Conservation (phyloP, 2,888 invertebrate genomes). For the Enoplolaimus lenunculus region DNA sequence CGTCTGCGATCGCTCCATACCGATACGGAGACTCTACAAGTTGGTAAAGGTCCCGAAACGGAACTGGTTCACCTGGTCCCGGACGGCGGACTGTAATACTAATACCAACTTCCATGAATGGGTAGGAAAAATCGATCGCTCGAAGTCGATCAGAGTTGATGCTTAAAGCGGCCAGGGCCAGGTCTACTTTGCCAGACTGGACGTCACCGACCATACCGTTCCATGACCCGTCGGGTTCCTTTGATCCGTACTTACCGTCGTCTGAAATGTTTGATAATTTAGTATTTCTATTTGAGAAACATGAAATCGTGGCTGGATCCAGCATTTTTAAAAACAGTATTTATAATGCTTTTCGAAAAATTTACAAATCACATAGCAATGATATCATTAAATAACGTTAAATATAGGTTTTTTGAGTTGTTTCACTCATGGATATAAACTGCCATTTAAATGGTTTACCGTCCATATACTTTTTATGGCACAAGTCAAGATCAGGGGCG, state of each 20-base stretch:
- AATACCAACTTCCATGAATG: not conserved
- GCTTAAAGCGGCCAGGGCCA: not conserved
- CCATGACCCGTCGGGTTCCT: not conserved
- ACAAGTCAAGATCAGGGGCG: too few relatives aligned
- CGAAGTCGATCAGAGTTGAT: conserved; percentile 5
- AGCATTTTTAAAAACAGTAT: too few relatives aligned
- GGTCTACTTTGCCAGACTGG: not conserved
- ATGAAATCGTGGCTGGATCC: too few relatives aligned
- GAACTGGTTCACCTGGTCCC: not conserved
- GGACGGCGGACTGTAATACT: not conserved
- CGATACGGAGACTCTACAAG: not conserved
- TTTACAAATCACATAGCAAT: too few relatives aligned
- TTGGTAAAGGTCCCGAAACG: not conserved
- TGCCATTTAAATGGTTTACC: too few relatives aligned
- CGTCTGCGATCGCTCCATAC: not conserved
- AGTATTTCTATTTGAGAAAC: too few relatives aligned
- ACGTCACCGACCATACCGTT: not conserved
- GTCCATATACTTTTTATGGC: too few relatives aligned
- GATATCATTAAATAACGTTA: too few relatives aligned
- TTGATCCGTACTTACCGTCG: not conserved
- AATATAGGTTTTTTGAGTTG: too few relatives aligned
- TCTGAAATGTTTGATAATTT: too few relatives aligned
- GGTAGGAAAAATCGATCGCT: conserved; percentile 4
- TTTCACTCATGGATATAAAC: too few relatives aligned
- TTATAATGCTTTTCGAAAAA: too few relatives aligned